These are phyloP conservation scores for Ascaphus truei DNA, from an alignment of 2,113 vertebrate genomes.

Conservation along the genomic window DNA sequence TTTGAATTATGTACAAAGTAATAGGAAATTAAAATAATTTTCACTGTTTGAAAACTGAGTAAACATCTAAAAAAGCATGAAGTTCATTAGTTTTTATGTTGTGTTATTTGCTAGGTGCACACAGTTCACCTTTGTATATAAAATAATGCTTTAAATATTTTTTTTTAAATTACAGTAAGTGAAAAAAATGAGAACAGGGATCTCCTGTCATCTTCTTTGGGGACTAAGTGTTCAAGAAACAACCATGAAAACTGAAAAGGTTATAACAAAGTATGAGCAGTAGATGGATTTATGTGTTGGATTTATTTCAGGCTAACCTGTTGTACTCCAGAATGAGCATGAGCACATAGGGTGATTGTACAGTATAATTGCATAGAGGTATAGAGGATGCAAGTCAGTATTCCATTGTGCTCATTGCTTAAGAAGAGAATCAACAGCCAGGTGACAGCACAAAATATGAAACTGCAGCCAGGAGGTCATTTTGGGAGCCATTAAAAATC, in stretches of 20 bases:
- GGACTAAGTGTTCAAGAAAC: too few species aligned
- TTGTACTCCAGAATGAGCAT: not conserved
- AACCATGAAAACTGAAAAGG: too few species aligned
- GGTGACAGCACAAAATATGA: not conserved
- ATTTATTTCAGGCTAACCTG: not conserved
- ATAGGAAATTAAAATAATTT: too few species aligned
- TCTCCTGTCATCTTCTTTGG: not conserved
- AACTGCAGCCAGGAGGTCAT: not conserved
- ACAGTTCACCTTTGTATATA: too few species aligned
- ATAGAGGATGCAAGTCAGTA: not conserved
- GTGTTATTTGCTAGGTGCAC: too few species aligned
- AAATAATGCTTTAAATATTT: too few species aligned
- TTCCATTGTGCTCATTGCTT: not conserved
- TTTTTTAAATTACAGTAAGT: too few species aligned
- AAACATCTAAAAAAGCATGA: too few species aligned
- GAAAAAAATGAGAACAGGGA: not conserved
- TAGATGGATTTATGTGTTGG: not conserved
- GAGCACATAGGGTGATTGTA: not conserved
- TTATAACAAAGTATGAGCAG: not conserved
- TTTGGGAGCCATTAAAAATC: not conserved
- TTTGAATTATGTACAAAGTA: too few species aligned
- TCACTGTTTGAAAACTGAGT: too few species aligned
- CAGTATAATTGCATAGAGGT: not conserved
- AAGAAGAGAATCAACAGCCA: not conserved
- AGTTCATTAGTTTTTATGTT: too few species aligned